Evolutionary conservation across 2,797 vertebrate species (phyloP), one percentile per base, ranked within the genome.

Genomic region (Melanotaenia pygmaea): DNA sequence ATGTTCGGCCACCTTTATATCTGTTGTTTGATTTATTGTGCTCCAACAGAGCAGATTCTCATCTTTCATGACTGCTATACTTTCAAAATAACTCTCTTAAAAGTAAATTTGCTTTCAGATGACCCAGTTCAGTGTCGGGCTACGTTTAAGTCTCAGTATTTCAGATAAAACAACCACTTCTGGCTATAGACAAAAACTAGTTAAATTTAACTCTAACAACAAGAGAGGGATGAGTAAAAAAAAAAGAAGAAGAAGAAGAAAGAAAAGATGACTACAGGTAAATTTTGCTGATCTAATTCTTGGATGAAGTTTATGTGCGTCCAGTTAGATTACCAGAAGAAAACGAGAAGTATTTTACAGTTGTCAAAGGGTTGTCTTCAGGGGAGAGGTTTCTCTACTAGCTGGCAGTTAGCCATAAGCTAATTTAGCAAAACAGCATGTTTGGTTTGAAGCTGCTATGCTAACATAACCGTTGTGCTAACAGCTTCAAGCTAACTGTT

Each of bases 11-110:
- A 63, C 77, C 67, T 43, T 54, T 28, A 63, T 59, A 34, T 56
- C 22, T 47, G 70, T 65, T 38, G 69, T 70, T 82, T 79, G 80
- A 85, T 85, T 79, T 76, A 86, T 83, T 82, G 62, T 65, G 68
- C 67, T 65, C 64, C 59, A 13, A 28, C 70, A 72, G 66, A 63
- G 66, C 63, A 24, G 53, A 30, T 45, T 67, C 45, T 77, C 71
- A 72, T 83, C 74, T 63, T 73, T 83, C 72, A 70, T 34, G 70
- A 76, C 83, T 83, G 79, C 59, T 72, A 64, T 14, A 65, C 60
- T 70, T 82, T 79, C 40, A 67, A 71, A 82, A 76, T 16, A 35
- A 59, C 62, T 63, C 67, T 75, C 24, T 67, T 34, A 69, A 53
- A 83, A 74, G 69, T 67, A 59, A 73, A 72, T 77, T 74, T 64